Base-by-base conservation (phyloP, 1,140 invertebrate genomes). In the Drosophila repletoides region DNA sequence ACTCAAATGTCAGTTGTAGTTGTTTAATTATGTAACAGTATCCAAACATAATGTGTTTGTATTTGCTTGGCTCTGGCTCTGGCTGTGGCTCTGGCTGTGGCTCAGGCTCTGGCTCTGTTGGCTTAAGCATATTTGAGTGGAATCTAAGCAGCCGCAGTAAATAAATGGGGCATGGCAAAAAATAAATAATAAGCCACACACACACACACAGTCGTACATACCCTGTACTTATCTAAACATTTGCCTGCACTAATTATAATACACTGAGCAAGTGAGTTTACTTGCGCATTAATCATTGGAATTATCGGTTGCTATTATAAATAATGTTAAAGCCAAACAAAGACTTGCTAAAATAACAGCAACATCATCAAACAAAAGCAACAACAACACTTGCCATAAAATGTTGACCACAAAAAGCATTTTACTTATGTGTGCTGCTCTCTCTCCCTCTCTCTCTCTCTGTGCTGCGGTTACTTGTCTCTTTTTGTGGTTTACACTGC, bases 1-100 rank as follows among this genome's bases (percentile, higher is more conserved):
- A 36, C 60, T 58, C 45, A 64, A 65, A 73, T 73, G 70, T 59
- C 66, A 73, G 70, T 52, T 63, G 58, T n/a, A n/a, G n/a, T 46
- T 72, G 65, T 72, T 72, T 69, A 72, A 72, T 72, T 72, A 72
- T 72, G 70, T 72, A 72, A 48, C 66, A 46, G 66, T 59, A 70
- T 58, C 70, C 65, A 64, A 73, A 70, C 70, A 70, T 72, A 69
- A 72, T 72, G 65, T 69, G 51, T 63, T 72, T 68, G 45, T 56
- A 56, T 66, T 66, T 71, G 40, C 36, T 17, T 29, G n/a, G 9
- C 43, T 29, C 7, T 4, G n/a, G 2, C 24, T 43, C n/a, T 59
- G 21, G 15, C 10, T 24, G n/a, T 26, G 3, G 34, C 9, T 15
- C 0, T 26, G 7, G 12, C 3, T 26, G 5, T 24, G 2, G 19